These are phyloP conservation scores for Psammodynastes pulverulentus DNA, from an alignment of 2,113 vertebrate genomes.

Conservation along the genomic window DNA sequence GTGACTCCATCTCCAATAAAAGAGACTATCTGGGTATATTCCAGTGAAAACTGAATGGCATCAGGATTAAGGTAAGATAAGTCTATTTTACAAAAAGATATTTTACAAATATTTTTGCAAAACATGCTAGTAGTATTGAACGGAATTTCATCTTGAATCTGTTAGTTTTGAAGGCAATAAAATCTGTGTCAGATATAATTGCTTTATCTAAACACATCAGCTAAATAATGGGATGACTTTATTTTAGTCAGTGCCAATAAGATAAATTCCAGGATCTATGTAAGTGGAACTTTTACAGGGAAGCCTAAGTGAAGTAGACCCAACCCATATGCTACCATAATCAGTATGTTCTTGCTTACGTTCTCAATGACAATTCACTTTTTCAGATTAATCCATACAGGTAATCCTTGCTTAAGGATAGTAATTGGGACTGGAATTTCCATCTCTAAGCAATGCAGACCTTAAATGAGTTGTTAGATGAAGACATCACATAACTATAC, in stretches of 20 bases:
- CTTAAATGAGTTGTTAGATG: background rate
- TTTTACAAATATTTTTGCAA: background rate
- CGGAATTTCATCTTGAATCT: background rate
- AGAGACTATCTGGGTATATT: background rate
- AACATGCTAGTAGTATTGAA: background rate
- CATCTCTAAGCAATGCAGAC: background rate
- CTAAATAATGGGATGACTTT: background rate
- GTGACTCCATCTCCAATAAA: background rate
- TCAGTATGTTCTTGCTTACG: background rate
- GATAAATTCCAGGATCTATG: background rate
- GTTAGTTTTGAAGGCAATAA: background rate
- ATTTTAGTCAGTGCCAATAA: background rate
- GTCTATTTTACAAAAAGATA: background rate
- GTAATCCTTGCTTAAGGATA: background rate
- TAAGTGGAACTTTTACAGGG: background rate
- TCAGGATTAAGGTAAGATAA: background rate
- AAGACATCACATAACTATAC: background rate
- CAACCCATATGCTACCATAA: background rate
- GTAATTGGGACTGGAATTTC: background rate
- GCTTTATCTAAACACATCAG: background rate
- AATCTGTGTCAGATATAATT: background rate
- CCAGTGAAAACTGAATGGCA: background rate
- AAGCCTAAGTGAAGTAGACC: background rate
- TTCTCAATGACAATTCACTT: background rate
- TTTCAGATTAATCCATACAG: background rate